A percentile compares a stretch with the other conserved stretches of the same genome.
These are phyloP conservation scores for Neodiprion virginianus DNA, from an alignment of 1,140 invertebrate genomes.

Conservation along the genomic window DNA sequence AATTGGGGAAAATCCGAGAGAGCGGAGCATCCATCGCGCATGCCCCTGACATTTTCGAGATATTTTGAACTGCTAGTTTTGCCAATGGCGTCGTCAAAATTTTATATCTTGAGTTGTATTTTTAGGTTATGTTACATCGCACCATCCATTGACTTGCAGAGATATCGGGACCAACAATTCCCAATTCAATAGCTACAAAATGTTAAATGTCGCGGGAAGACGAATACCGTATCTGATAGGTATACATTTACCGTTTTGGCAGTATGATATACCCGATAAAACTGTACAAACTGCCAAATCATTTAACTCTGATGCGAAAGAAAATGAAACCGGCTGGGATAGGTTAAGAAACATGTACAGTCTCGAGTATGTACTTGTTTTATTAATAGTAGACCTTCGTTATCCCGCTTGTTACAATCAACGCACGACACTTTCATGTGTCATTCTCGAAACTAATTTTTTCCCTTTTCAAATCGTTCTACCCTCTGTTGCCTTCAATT, in stretches of 20 bases:
- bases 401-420: too few relatives aligned
- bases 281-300: not conserved
- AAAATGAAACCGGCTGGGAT: constrained; percentile 23
- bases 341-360: constrained; percentile 30
- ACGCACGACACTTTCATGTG: too few relatives aligned
- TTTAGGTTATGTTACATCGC: not conserved
- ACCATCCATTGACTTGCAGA: not conserved
- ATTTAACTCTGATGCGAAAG: not conserved
- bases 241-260: not conserved
- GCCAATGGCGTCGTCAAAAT: not conserved
- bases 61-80: not conserved
- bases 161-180: not conserved
- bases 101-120: not conserved
- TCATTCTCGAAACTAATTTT: too few relatives aligned
- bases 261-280: not conserved
- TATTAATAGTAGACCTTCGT: not conserved
- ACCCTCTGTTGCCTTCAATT: too few relatives aligned
- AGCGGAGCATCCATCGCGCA: too few relatives aligned
- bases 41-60: too few relatives aligned
- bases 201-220: not conserved
- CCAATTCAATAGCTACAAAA: not conserved
- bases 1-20: too few relatives aligned
- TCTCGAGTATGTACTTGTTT: constrained; percentile 26
- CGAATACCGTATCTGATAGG: not conserved
- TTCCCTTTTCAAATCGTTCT: too few relatives aligned